phyloP scores from a whole-genome alignment of 2,113 vertebrate species.

The Rhagologus leucostigma region DNA sequence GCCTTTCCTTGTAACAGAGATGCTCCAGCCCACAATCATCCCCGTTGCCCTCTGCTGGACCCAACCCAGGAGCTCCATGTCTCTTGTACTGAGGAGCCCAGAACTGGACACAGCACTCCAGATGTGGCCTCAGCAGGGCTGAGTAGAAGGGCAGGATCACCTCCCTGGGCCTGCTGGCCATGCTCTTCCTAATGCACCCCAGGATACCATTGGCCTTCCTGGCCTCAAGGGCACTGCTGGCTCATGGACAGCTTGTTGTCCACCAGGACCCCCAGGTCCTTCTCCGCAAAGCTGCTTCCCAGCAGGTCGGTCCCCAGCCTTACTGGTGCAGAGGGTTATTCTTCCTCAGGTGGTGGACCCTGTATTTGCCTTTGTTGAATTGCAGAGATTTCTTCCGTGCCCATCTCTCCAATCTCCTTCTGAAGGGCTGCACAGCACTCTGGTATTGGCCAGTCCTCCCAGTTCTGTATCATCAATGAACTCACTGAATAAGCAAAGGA shows the following conservation, averaged over 20 bases:
- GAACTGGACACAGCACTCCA: not conserved
- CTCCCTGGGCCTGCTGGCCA: accelerated
- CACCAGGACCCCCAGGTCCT: not conserved
- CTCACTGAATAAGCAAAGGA: not conserved
- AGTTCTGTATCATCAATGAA: not conserved
- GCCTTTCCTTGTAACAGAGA: not conserved
- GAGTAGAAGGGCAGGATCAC: not conserved
- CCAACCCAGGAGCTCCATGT: not conserved
- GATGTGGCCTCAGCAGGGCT: not conserved
- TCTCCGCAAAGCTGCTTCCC: not conserved
- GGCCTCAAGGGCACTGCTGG: not conserved
- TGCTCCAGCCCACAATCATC: accelerated
- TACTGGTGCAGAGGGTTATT: not conserved
- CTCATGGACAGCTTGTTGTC: not conserved
- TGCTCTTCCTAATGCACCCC: not conserved
- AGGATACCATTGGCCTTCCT: not conserved
- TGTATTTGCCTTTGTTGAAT: not conserved
- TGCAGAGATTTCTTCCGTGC: not conserved
- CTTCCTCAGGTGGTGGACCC: not conserved
- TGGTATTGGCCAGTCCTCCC: not conserved
- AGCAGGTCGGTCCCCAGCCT: not conserved
- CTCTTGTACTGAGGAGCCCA: not conserved
- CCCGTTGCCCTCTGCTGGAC: not conserved
- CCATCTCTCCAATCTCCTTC: not conserved
- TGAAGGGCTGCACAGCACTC: not conserved